Percentiles rank a stretch among this genome's conserved stretches.
Conservation (phyloP, 1,140 invertebrate genomes). For the Antheraea pernyi region DNA sequence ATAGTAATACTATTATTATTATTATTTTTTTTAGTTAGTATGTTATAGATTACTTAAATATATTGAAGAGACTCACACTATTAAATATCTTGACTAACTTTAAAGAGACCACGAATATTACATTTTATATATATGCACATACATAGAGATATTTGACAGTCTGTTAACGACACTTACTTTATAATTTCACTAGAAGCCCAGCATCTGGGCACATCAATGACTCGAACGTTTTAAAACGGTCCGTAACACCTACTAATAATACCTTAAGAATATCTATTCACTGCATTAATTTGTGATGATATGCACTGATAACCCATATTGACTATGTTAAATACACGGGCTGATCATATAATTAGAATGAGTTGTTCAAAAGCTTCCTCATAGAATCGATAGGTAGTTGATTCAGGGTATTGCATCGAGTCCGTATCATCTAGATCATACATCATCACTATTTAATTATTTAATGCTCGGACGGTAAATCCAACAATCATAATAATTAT, state of each 20-base stretch:
- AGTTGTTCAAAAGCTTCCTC: constrained; percentile 53
- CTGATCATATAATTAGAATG: constrained; percentile 47
- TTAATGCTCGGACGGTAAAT: constrained; percentile 75
- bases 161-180: constrained; percentile 72
- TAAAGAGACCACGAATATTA: constrained; percentile 75
- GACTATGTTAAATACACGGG: constrained; percentile 59
- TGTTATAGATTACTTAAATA: constrained; percentile 68
- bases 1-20: constrained; percentile 50
- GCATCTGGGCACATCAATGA: constrained; percentile 72
- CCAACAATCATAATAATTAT: constrained; percentile 70
- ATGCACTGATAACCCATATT: constrained; percentile 74
- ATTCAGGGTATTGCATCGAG: constrained; percentile 61
- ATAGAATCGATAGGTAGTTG: constrained; percentile 56
- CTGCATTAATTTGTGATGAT: constrained; percentile 78
- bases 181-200: constrained; percentile 77
- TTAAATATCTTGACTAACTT: constrained; percentile 77
- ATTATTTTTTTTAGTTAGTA: constrained; percentile 60
- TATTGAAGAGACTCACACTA: constrained; percentile 74
- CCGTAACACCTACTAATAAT: constrained; percentile 78
- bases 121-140: constrained; percentile 69
- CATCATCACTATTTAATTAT: constrained; percentile 70
- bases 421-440: constrained; percentile 60
- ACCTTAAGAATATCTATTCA: constrained; percentile 77
- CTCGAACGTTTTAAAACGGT: constrained; percentile 73
- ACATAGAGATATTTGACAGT: constrained; percentile 77